Evolutionary conservation across 2,113 vertebrate species (phyloP), one percentile per base, ranked within the genome.

Genomic region (Lota lota): DNA sequence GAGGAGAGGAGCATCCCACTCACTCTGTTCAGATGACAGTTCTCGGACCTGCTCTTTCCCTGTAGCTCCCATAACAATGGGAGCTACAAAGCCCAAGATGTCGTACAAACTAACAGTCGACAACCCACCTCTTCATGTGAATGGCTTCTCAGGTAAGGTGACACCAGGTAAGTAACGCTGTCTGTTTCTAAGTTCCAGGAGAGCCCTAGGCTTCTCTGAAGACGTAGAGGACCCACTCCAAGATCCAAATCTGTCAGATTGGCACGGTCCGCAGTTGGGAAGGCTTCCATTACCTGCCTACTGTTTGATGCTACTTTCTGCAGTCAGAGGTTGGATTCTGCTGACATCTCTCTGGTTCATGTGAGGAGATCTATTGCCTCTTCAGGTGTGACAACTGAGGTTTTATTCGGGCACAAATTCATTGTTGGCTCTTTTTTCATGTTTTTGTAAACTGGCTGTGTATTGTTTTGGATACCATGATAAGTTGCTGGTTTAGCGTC

Each of bases 1-100:
- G 10, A 22, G 22, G 24, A 68, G 66, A 15, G 56, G 66, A 14
- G 51, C 2, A 2, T 77, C 62, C 72, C 77, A 68, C 22, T 78
- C 71, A 53, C 19, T 6, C 16, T 67, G 24, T 2, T 50, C 36
- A 22, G 16, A 36, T 18, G 59, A 71, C 0, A 79, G 53, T 50
- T 79, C 40, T 47, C 77, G 21, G 4, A 74, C 20, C 14, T 8
- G 4, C 75, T 6, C 60, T 24, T 61, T 61, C 11, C 60, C 59
- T 16, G 21, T 19, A 11, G 22, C 14, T 61, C 12, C 5, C 11
- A 22, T 61, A 28, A 28, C 5, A 4, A 28, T 28, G 24, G 24
- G 24, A 28, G 24, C 24, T 4, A 28, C 24, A 5, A 28, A 28
- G 5, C 24, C 24, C 24, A 24, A 20, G 11, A 20, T 20, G 22